Evolutionary conservation across 2,888 invertebrate genomes (phyloP).

Genomic region (Eupeodes luniger): DNA sequence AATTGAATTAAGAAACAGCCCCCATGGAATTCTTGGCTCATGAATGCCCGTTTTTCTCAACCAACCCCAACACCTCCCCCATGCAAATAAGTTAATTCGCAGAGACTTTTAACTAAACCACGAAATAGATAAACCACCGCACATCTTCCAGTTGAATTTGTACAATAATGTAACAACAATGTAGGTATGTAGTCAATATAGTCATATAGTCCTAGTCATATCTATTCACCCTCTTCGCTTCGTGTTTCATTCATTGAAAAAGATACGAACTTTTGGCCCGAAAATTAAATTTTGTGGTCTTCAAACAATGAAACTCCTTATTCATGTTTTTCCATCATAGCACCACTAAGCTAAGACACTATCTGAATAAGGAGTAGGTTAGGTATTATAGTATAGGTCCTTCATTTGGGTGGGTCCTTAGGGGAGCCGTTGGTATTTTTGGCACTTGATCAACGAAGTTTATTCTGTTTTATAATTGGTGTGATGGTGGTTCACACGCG

Average conservation of each 20-base stretch:
- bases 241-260: constrained; percentile 18
- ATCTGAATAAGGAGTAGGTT: constrained; percentile 19
- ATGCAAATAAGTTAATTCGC: constrained; percentile 38
- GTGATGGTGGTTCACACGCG: constrained; percentile 62
- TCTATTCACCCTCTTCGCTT: background rate
- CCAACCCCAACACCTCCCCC: no score
- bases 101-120: constrained; percentile 42
- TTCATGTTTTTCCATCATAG: background rate
- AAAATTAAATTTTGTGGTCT: constrained; percentile 70
- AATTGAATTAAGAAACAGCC: constrained; percentile 43
- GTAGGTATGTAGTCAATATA: background rate
- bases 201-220: background rate
- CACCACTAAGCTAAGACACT: constrained; percentile 1
- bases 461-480: constrained; percentile 58
- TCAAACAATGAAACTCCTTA: constrained; percentile 20
- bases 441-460: constrained; percentile 68
- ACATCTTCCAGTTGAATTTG: constrained; percentile 10
- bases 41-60: constrained; percentile 32
- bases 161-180: background rate
- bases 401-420: constrained; percentile 18
- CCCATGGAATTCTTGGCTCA: constrained; percentile 55
- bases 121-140: constrained; percentile 26
- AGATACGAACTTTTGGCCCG: constrained; percentile 28
- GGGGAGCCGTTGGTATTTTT: constrained; percentile 57
- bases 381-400: no score